phyloP scores from a whole-genome alignment of 2,888 invertebrate genomes.

The Catocala fraxini region DNA sequence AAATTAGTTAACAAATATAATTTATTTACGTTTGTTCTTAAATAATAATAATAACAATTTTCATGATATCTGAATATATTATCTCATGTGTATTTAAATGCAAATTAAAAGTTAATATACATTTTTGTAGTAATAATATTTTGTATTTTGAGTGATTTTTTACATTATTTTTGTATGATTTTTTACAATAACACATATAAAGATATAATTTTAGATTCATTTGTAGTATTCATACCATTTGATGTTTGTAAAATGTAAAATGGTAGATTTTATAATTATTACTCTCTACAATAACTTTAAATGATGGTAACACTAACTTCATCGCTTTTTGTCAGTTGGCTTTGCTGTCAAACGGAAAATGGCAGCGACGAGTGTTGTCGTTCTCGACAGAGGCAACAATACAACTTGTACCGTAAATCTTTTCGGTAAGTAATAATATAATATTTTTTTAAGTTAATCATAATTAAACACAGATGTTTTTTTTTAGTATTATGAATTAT shows the following conservation, averaged over 20 bases:
- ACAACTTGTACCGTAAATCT: conserved; percentile 98
- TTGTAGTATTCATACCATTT: too few species aligned
- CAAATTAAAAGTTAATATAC: too few species aligned
- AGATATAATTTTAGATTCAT: too few species aligned
- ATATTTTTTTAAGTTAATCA: conserved; percentile 30
- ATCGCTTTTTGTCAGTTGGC: conserved; percentile 73
- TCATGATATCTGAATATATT: too few species aligned
- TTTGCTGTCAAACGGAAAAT: conserved; percentile 88
- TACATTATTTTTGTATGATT: too few species aligned
- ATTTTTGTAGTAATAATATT: too few species aligned
- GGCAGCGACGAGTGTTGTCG: conserved; percentile 97
- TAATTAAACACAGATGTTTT: conserved; percentile 22
- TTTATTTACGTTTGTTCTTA: too few species aligned
- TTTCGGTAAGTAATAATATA: conserved; percentile 91
- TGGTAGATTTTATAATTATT: conserved; percentile 5
- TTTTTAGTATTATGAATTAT: conserved; percentile 20
- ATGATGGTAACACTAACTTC: conserved; percentile 34
- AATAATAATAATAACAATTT: too few species aligned
- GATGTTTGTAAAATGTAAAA: not conserved
- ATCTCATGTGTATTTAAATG: too few species aligned
- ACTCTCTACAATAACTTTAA: not conserved
- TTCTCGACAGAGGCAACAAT: conserved; percentile 98
- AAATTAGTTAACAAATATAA: too few species aligned
- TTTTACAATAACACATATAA: too few species aligned
- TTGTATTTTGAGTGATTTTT: too few species aligned